A percentile compares a stretch with the other conserved stretches of the same genome.
Evolutionary conservation across 2,797 vertebrate species (phyloP).

Genomic region (Lepilemur ruficaudatus): DNA sequence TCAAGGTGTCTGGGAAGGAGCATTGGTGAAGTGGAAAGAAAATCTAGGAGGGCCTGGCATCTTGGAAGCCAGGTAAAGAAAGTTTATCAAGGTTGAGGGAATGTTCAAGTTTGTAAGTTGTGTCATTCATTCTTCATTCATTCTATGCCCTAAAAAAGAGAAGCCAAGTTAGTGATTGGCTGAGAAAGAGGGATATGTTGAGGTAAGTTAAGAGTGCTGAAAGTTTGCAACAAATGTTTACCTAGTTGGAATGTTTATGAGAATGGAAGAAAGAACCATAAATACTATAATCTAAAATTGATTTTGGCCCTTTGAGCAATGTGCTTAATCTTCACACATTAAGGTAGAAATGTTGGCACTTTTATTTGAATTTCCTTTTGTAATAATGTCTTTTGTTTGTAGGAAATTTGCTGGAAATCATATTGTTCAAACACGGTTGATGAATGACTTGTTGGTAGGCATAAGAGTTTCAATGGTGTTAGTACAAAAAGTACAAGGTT

Average conservation of each 20-base stretch:
- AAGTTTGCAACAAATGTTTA: not conserved
- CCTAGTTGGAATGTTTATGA: not conserved
- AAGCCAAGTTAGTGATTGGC: not conserved
- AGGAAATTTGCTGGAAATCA: slow-evolving; percentile 90
- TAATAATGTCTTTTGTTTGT: slow-evolving; percentile 26
- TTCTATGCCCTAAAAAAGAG: not conserved
- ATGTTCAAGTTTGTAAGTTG: not conserved
- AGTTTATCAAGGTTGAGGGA: not conserved
- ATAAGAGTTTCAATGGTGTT: slow-evolving; percentile 93
- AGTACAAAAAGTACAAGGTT: slow-evolving; percentile 89
- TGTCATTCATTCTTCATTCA: not conserved
- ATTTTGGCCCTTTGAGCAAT: slow-evolving; percentile 12
- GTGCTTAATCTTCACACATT: not conserved
- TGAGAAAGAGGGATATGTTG: not conserved
- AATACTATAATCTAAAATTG: not conserved
- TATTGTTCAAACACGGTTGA: slow-evolving; percentile 92
- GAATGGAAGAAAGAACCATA: not conserved
- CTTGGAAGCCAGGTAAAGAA: not conserved
- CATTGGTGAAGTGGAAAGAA: not conserved
- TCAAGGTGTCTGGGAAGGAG: not conserved
- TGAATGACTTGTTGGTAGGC: slow-evolving; percentile 91
- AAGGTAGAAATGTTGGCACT: not conserved
- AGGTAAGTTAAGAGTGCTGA: not conserved
- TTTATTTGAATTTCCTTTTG: slow-evolving; percentile 46
- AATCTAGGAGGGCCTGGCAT: not conserved